Evolutionary conservation across 2,797 vertebrate genomes (phyloP), one percentile per base, ranked within the genome.

Genomic region (Lacerta viridis): DNA sequence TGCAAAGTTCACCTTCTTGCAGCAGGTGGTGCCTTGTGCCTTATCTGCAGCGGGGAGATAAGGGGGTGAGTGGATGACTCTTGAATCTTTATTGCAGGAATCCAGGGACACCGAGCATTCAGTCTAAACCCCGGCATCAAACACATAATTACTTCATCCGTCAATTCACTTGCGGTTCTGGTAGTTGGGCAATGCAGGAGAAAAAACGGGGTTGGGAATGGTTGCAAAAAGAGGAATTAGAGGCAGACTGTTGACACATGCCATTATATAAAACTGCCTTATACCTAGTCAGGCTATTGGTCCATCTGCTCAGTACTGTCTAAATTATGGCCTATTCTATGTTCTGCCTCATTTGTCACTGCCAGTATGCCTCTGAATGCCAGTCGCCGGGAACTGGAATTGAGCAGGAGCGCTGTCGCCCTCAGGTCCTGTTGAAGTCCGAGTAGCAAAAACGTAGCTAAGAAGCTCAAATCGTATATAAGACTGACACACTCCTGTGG

Each of bases 41-140:
- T 82, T 87, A 55, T 90, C 94, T 94, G 93, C 82, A 92, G 41
- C 0, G 68, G n/a, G 43, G 88, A 91, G 94, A 94, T 94, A 95
- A 94, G 87, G 92, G 50, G 68, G 59, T 33, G 36, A 7, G 68
- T 83, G 82, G 89, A 88, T 92, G 93, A 50, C 76, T 88, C 90
- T 87, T 61, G 25, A 61, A 88, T 86, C 83, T 27, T 80, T 86
- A 81, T 80, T 92, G 76, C 68, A 88, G 25, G 25, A 43, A 77
- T 92, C 90, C 85, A 61, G 84, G 80, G 5, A 82, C 41, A 29
- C 59, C 9, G 5, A 91, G 29, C 29, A 59, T 89, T 74, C 66
- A 75, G 80, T 94, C 90, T 91, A 90, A 93, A 85, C 81, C 55
- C 50, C 39, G 84, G 10, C 50, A 89, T 90, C 91, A 93, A 90